Evolutionary conservation across 2,888 invertebrate species (phyloP).

Genomic region (Thereva unica): DNA sequence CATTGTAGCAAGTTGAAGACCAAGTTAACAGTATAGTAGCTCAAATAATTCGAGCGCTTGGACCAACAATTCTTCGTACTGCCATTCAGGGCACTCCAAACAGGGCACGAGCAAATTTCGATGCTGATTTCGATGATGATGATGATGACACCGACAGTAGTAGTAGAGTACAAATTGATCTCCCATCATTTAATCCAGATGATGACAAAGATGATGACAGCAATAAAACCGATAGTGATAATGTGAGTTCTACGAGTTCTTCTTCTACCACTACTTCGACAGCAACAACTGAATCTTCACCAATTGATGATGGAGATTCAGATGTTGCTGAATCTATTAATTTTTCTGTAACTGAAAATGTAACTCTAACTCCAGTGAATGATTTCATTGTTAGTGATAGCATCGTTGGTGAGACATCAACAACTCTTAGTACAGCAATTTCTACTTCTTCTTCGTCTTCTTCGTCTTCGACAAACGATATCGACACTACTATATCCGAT

Average conservation of each 20-base stretch:
- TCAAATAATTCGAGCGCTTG: constrained; percentile 72
- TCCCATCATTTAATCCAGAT: constrained; percentile 71
- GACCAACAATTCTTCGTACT: constrained; percentile 64
- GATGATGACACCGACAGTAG: constrained; percentile 59
- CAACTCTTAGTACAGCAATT: constrained; percentile 12
- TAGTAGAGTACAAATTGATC: constrained; percentile 65
- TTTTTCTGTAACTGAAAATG: constrained; percentile 12
- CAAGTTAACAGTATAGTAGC: constrained; percentile 55
- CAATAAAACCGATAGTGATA: constrained; percentile 49
- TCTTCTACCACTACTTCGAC: constrained; percentile 18
- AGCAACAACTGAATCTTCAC: constrained; percentile 36
- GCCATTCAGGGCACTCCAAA: constrained; percentile 52
- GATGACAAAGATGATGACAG: constrained; percentile 66
- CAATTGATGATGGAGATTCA: constrained; percentile 14
- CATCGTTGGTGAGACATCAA: constrained; percentile 19
- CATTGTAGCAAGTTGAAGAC: constrained; percentile 58
- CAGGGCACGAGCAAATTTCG: constrained; percentile 57
- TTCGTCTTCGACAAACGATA: too few relatives aligned
- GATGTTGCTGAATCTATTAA: constrained; percentile 22
- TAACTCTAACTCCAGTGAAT: constrained; percentile 15
- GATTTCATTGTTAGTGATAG: constrained; percentile 26
- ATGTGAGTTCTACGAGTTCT: constrained; percentile 41
- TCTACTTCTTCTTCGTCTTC: neutral
- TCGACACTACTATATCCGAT: neutral
- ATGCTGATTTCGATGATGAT: constrained; percentile 61